These are phyloP conservation scores for Margaritifera margaritifera DNA, from an alignment of 2,888 invertebrate species.

Conservation along the genomic window DNA sequence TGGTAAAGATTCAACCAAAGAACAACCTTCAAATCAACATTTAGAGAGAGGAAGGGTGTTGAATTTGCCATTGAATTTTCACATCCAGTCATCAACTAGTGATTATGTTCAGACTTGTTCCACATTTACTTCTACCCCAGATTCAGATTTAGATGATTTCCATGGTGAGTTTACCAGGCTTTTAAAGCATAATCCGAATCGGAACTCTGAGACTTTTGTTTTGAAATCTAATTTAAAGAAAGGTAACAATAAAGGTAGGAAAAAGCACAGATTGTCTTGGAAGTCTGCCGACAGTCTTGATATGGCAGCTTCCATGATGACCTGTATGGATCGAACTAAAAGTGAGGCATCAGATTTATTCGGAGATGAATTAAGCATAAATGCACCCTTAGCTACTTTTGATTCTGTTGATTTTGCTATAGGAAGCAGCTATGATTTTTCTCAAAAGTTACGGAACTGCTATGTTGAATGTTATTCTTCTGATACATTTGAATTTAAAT, in stretches of 20 bases:
- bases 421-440: constrained; percentile 44
- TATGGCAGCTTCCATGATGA: constrained; percentile 44
- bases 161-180: constrained; percentile 52
- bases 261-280: constrained; percentile 53
- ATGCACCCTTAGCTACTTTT: constrained; percentile 59
- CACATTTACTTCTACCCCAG: constrained; percentile 15
- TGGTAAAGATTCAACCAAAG: not conserved
- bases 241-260: constrained; percentile 31
- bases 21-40: too few relatives aligned
- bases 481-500: constrained; percentile 52
- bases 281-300: constrained; percentile 60
- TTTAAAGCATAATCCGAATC: constrained; percentile 38
- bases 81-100: not conserved
- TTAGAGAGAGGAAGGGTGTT: constrained; percentile 5
- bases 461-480: constrained; percentile 36
- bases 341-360: constrained; percentile 56
- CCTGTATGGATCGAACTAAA: constrained; percentile 51
- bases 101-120: not conserved
- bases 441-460: constrained; percentile 24
- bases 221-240: constrained; percentile 53
- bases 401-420: constrained; percentile 56
- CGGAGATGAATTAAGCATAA: constrained; percentile 52
- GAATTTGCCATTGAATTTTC: constrained; percentile 14
- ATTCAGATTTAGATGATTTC: constrained; percentile 28
- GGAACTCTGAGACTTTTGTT: constrained; percentile 49